Evolutionary conservation across 37 sponge, comb jelly and placozoan genomes (phyloP).

Genomic region (Halisarca cf. caerulea): DNA sequence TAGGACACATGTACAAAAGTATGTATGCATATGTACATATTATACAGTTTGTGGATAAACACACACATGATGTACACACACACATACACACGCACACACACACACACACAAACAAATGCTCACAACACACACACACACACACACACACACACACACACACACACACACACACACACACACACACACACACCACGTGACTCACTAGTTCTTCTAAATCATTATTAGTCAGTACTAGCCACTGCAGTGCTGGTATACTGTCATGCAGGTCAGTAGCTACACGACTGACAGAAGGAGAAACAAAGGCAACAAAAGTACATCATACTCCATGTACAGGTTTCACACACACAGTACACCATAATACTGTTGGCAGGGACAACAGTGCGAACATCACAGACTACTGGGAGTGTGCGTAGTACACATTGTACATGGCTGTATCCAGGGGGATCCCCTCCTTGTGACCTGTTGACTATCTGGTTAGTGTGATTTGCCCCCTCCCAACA

Average conservation of each 20-base stretch:
- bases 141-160: too few species aligned
- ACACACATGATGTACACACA: not conserved
- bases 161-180: not conserved
- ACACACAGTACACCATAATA: conserved; percentile 17
- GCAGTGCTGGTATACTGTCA: conserved; percentile 66
- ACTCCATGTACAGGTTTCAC: not conserved
- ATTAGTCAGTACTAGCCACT: conserved; percentile 82
- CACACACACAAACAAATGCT: too few species aligned
- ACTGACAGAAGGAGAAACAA: too few species aligned
- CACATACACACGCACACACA: too few species aligned
- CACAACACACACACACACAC: not conserved
- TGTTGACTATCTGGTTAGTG: too few species aligned
- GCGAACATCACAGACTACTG: too few species aligned
- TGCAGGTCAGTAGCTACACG: conserved; percentile 82
- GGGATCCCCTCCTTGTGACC: too few species aligned
- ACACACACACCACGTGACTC: not conserved
- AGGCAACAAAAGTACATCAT: conserved; percentile 5
- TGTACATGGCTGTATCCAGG: too few species aligned
- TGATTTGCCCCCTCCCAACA: not conserved
- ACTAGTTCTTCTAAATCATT: conserved; percentile 89
- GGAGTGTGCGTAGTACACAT: not conserved
- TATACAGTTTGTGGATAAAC: too few species aligned
- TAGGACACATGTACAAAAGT: too few species aligned
- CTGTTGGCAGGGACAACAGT: not conserved
- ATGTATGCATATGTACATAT: too few species aligned